A percentile compares a stretch with the other conserved stretches of the same genome.
These are phyloP conservation scores for Forficula auricularia DNA, from an alignment of 1,140 invertebrate genomes.

Conservation along the genomic window DNA sequence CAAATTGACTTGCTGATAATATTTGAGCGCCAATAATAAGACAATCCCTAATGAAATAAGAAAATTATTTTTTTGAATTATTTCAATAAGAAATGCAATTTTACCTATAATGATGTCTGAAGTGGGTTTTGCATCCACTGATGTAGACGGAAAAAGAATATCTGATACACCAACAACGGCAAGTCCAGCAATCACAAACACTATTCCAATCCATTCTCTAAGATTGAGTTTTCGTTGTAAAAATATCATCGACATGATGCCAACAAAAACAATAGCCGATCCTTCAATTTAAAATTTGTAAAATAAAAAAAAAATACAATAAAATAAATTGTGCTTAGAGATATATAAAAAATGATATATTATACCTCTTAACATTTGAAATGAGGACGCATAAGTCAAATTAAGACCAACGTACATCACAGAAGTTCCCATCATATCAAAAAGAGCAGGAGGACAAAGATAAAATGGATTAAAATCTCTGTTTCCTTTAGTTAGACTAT, in stretches of 20 bases:
- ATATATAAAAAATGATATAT: too few relatives aligned
- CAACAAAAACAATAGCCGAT: constrained; percentile 86
- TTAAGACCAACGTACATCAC: constrained; percentile 82
- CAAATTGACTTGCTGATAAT: constrained; percentile 80
- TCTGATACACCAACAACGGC: constrained; percentile 67
- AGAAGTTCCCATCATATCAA: constrained; percentile 68
- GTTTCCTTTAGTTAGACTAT: constrained; percentile 42
- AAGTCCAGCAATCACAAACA: constrained; percentile 61
- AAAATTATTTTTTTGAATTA: constrained; percentile 1
- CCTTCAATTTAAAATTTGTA: constrained; percentile 31
- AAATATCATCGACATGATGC: constrained; percentile 75
- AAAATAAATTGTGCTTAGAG: too few relatives aligned
- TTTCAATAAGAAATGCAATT: background rate
- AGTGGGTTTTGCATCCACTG: constrained; percentile 28
- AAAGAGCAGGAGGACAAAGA: constrained; percentile 66
- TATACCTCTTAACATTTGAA: constrained; percentile 86
- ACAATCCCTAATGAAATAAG: constrained; percentile 51
- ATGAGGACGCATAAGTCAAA: constrained; percentile 83
- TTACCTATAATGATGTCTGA: constrained; percentile 57
- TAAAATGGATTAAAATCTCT: constrained; percentile 61
- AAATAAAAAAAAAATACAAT: background rate
- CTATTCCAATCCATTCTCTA: constrained; percentile 72
- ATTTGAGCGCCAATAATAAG: constrained; percentile 83
- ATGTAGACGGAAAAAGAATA: constrained; percentile 31
- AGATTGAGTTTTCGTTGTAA: constrained; percentile 45